Percentiles rank a stretch among this genome's conserved stretches.
phyloP scores from a whole-genome alignment of 1,140 invertebrate genomes.

The Eubasilissa regina region DNA sequence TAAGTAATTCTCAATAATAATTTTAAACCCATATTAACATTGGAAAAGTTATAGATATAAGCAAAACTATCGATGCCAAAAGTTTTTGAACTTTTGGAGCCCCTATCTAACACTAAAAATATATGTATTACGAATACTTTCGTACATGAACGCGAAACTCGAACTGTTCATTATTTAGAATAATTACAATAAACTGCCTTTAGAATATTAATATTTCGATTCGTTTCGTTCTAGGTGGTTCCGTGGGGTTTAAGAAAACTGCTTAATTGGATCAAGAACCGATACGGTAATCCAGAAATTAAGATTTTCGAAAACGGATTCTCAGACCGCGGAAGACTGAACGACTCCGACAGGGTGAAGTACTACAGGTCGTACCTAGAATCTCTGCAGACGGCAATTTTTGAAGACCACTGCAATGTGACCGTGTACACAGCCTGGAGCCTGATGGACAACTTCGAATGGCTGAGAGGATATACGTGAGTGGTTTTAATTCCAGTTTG shows the following conservation, averaged over 20 bases:
- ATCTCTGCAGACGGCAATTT: conserved; percentile 56
- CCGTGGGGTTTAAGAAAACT: conserved; percentile 62
- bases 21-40: too few species aligned
- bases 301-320: conserved; percentile 79
- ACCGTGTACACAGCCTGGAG: conserved; percentile 75
- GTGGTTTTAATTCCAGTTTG: too few species aligned
- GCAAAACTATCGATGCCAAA: too few species aligned
- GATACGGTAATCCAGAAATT: conserved; percentile 73
- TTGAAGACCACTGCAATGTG: conserved; percentile 67
- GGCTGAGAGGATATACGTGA: conserved; percentile 63
- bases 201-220: neutral
- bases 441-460: conserved; percentile 77
- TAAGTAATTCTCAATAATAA: too few species aligned
- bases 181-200: too few species aligned
- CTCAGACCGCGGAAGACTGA: conserved; percentile 69
- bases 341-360: conserved; percentile 70
- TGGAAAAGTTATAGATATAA: too few species aligned
- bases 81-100: too few species aligned
- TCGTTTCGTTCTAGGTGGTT: conserved; percentile 55
- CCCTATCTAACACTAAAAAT: too few species aligned
- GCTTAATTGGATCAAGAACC: conserved; percentile 60
- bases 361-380: conserved; percentile 70
- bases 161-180: too few species aligned
- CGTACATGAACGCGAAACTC: too few species aligned
- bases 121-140: too few species aligned